Evolutionary conservation across 1,140 invertebrate genomes (phyloP), one percentile per base, ranked within the genome.

Genomic region (Panulirus ornatus): DNA sequence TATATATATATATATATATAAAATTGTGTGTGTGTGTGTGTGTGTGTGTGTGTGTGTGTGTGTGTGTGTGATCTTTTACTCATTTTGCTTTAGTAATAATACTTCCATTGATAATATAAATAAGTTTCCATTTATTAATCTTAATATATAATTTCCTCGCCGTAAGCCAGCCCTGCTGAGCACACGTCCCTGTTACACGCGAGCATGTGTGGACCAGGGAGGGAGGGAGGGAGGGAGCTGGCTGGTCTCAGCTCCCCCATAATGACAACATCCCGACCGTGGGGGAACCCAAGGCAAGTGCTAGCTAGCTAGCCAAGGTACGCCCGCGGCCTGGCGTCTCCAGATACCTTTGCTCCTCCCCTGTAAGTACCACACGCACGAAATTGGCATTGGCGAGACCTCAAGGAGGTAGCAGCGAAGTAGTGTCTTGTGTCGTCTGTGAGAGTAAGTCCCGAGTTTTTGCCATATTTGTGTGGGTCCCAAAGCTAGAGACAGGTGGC

Each of bases 361-460:
- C 73, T 44, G 40, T 44, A 36, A 84, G 82, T 84, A 84, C 82
- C 82, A 34, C 63, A n/a, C 36, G 8, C 81, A 54, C 82, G 42
- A 58, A 84, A 84, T 71, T 84, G 82, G 82, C 82, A 84, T 44
- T 47, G 75, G 40, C 75, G 42, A 44, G 75, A 44, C 14, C 58
- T 47, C 75, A 6, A 40, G 75, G 40, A 78, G 75, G 63, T 8
- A 47, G 40, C 30, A 16, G 22, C 22, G 40, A 30, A 47, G 82
- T 58, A 71, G 82, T 84, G 82, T 84, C 82, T 84, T 84, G 82
- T 84, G 82, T 84, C 63, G 63, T 47, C 63, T 34, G 38, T 16
- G 66, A 42, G 58, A 58, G 22, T 36, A 42, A 47, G 36, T 38
- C 82, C 82, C 27, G 82, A 47, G 82, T 44, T 71, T 70, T 84